Evolutionary conservation across 1,140 invertebrate species (phyloP).

Genomic region (Palaemon carinicauda): DNA sequence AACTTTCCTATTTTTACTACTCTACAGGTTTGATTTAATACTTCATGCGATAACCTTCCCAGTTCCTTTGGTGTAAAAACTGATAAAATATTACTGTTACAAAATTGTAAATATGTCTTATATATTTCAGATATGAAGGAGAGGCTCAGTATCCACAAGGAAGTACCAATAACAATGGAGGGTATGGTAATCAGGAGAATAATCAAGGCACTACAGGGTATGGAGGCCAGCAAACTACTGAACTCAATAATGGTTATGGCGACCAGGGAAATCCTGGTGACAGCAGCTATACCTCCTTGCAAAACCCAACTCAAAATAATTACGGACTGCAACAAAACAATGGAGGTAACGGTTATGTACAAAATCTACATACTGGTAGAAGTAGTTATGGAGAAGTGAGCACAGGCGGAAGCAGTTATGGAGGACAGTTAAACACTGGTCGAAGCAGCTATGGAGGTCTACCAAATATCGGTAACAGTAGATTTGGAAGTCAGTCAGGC

Average conservation of each 20-base stretch:
- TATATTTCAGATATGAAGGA: slow-evolving; percentile 27
- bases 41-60: too few species aligned
- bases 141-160: slow-evolving; percentile 36
- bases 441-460: background rate
- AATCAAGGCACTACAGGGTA: background rate
- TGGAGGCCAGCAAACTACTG: background rate
- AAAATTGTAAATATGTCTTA: background rate
- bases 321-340: background rate
- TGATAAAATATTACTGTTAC: background rate
- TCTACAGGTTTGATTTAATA: too few species aligned
- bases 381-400: background rate
- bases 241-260: background rate
- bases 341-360: background rate
- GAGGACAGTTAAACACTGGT: background rate
- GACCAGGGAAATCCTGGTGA: background rate
- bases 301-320: too few species aligned
- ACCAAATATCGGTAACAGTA: background rate
- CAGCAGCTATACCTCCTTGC: background rate
- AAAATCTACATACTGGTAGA: background rate
- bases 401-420: background rate
- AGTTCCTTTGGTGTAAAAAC: too few species aligned
- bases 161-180: background rate
- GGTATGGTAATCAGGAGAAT: background rate
- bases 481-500: background rate
- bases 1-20: too few species aligned